Base-by-base conservation (phyloP, 2,797 vertebrate species). In the Pachyuromys duprasi region DNA sequence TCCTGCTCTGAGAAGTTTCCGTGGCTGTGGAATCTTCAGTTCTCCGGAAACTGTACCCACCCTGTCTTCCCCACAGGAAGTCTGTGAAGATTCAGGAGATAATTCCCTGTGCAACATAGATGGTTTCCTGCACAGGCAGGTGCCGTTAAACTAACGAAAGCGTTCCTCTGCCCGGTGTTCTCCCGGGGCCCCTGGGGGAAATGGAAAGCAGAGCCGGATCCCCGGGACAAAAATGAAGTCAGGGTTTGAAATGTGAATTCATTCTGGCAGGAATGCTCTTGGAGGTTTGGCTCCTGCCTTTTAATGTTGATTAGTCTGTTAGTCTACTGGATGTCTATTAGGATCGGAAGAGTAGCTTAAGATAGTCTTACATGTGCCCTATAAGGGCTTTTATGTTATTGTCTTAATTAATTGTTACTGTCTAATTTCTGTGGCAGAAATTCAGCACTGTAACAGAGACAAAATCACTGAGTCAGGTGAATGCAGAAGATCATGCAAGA, bases 281-380 rank as follows among this genome's bases (percentile, higher is more conserved):
- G n/a, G 39, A 87, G 70, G 96, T 82, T 94, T 49, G 45, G 14
- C 81, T 74, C 45, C 49, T 95, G 72, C 26, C 78, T 91, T 84
- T 53, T 67, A 80, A 65, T 83, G 24, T 93, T 53, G 80, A 79
- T 49, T 72, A 31, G 36, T 33, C 22, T 86, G 2, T 49, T 84
- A 39, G 18, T 90, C 11, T 55, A 26, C 17, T 18, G 24, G 53
- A 45, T 72, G 9, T 74, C 86, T 31, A 12, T 60, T 89, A 62
- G 18, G 72, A 39, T 92, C 78, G 67, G 53, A 93, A 82, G 80
- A 88, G 42, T 63, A 24, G n/a, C 53, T 79, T 93, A 81, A 69
- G n/a, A 82, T 69, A 28, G 31, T 93, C 93, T 91, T 87, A 82
- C 67, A 70, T 87, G 15, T 45, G 5, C 92, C 76, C 57, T 22